These are phyloP conservation scores for Choristoneura rosaceana DNA, from an alignment of 2,888 invertebrate genomes.

Conservation along the genomic window DNA sequence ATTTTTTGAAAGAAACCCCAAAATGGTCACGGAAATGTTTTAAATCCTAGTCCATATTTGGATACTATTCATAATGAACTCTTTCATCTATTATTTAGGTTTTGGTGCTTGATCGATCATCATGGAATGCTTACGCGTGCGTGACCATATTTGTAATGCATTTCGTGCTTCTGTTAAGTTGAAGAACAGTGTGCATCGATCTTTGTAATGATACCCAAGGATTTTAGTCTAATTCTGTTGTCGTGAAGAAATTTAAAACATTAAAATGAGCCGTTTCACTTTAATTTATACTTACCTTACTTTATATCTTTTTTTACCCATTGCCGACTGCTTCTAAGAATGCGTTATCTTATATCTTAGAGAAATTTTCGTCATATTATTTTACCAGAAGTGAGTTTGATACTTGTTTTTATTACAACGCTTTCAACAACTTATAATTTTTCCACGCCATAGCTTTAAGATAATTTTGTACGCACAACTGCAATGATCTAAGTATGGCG, in stretches of 20 bases:
- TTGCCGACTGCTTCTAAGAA: neutral
- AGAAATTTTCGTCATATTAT: too few species aligned
- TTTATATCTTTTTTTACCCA: neutral
- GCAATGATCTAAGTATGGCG: conserved; percentile 13
- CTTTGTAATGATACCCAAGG: neutral
- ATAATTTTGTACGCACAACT: conserved; percentile 5
- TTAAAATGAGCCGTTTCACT: too few species aligned
- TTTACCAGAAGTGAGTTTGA: neutral
- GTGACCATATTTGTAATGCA: neutral
- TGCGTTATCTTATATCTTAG: neutral
- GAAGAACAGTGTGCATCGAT: neutral
- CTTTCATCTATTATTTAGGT: neutral
- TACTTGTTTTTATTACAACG: neutral
- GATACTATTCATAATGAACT: neutral
- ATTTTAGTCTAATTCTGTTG: neutral
- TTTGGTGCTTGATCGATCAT: neutral
- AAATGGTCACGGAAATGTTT: neutral
- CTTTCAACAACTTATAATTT: neutral
- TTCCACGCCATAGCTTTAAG: neutral
- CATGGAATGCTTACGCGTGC: neutral
- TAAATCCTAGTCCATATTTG: neutral
- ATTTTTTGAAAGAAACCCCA: too few species aligned
- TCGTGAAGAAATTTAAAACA: too few species aligned
- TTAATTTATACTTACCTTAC: neutral
- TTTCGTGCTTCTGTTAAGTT: neutral